Percentiles rank a stretch among this genome's conserved stretches.
Conservation (phyloP, 2,888 invertebrate genomes). For the Oasisia sp. region DNA sequence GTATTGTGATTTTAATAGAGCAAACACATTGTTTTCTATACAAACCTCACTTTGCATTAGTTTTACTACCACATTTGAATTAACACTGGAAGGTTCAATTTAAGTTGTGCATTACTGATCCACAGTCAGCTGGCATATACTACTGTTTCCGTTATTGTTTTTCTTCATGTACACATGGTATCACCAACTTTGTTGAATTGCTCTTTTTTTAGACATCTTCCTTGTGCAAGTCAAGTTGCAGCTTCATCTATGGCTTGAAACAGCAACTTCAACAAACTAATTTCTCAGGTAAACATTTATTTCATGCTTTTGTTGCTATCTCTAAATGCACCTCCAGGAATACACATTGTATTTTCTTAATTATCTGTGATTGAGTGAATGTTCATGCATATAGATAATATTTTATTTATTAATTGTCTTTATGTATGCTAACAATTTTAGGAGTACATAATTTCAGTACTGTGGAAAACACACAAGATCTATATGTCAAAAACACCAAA, state of each 20-base stretch:
- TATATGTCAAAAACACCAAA: too few relatives aligned
- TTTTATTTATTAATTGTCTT: too few relatives aligned
- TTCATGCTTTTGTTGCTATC: not conserved
- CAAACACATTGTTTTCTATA: too few relatives aligned
- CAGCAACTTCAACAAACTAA: not conserved
- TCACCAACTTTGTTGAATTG: not conserved
- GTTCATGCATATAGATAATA: too few relatives aligned
- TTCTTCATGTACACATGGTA: not conserved
- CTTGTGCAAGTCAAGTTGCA: not conserved
- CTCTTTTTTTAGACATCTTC: not conserved
- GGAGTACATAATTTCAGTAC: too few relatives aligned
- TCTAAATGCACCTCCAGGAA: not conserved
- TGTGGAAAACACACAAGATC: too few relatives aligned
- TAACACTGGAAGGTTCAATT: not conserved
- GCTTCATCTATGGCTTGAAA: conserved; percentile 13
- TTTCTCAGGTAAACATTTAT: not conserved
- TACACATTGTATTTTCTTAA: not conserved
- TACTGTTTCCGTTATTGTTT: not conserved
- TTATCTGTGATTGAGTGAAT: too few relatives aligned
- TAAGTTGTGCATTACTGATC: too few relatives aligned
- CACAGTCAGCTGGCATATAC: too few relatives aligned
- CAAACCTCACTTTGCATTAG: not conserved
- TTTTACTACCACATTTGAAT: not conserved
- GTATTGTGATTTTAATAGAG: too few relatives aligned
- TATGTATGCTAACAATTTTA: too few relatives aligned